These are phyloP conservation scores for Orthonyx spaldingii DNA, from an alignment of 2,113 vertebrate species.

Conservation along the genomic window DNA sequence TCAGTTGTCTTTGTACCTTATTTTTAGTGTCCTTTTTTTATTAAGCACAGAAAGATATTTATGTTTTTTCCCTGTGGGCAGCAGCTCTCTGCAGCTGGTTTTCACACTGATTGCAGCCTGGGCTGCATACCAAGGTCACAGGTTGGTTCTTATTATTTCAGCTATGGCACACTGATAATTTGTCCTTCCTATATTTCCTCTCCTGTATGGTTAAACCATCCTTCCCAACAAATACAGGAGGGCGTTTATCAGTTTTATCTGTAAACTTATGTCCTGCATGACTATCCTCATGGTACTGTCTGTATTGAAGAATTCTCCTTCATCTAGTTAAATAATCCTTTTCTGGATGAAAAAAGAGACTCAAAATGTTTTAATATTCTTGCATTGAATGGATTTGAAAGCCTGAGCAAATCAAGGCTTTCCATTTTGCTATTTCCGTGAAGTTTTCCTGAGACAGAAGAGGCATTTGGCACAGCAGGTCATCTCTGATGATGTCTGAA, in stretches of 20 bases:
- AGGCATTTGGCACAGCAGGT: slow-evolving; percentile 24
- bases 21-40: background rate
- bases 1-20: background rate
- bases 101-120: background rate
- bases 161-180: background rate
- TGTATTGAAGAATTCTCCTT: background rate
- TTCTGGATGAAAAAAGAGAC: background rate
- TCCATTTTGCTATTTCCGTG: background rate
- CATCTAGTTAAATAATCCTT: background rate
- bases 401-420: background rate
- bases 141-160: background rate
- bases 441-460: background rate
- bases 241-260: background rate
- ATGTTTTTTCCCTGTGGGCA: background rate
- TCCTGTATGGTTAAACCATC: background rate
- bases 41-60: background rate
- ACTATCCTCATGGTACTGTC: background rate
- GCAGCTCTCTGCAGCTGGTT: background rate
- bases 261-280: background rate
- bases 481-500: background rate
- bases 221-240: background rate
- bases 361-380: background rate
- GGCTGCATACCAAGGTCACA: background rate
- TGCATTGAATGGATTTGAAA: background rate
- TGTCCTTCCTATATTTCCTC: background rate